These are phyloP conservation scores for Molossus alvarezi DNA, from an alignment of 2,797 vertebrate species.

Conservation along the genomic window DNA sequence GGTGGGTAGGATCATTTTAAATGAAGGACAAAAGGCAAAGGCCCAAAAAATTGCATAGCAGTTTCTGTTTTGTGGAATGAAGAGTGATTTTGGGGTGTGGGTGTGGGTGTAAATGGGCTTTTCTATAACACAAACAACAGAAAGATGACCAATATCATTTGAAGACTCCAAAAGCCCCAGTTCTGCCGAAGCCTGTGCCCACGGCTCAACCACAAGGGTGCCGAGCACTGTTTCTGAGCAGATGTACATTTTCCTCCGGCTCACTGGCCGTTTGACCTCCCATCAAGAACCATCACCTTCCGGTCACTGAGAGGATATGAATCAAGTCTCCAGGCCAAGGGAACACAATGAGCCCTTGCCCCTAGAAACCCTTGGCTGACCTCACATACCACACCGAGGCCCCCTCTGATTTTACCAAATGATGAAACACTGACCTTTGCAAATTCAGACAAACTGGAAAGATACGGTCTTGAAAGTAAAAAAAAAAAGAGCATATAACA, in stretches of 20 bases:
- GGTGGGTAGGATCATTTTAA: not conserved
- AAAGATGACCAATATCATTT: not conserved
- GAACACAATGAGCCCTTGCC: slow-evolving; percentile 43
- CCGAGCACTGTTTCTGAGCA: slow-evolving; percentile 53
- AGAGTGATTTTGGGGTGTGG: not conserved
- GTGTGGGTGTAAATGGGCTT: not conserved
- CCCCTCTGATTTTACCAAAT: not conserved
- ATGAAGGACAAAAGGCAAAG: not conserved
- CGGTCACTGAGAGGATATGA: slow-evolving; percentile 72
- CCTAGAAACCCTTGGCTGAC: not conserved
- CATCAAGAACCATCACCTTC: slow-evolving; percentile 52
- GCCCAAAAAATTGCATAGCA: not conserved
- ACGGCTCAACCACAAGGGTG: not conserved
- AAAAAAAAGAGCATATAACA: not conserved
- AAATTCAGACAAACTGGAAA: not conserved
- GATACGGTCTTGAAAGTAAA: not conserved
- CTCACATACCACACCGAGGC: not conserved
- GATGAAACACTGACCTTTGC: not conserved
- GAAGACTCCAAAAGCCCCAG: not conserved
- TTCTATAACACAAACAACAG: not conserved
- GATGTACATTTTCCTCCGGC: slow-evolving; percentile 55
- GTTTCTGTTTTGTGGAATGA: not conserved
- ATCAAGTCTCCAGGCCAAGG: slow-evolving; percentile 61
- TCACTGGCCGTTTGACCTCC: slow-evolving; percentile 6
- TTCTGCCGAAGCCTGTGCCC: not conserved